Conservation (phyloP, 2,113 vertebrate genomes). For the Pseudois nayaur region DNA sequence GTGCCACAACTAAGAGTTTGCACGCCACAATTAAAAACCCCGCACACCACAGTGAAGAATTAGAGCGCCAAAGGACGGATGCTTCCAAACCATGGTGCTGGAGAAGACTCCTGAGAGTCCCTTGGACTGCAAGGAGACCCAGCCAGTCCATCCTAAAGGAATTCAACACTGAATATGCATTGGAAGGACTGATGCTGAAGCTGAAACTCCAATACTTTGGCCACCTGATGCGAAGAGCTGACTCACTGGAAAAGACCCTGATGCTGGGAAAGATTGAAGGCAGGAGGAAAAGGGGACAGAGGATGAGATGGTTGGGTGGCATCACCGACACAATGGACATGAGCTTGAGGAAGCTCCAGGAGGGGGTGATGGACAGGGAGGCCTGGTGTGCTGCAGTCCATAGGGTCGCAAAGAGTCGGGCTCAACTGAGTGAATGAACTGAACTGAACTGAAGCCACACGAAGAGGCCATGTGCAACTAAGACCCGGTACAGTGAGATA, state of each 20-base stretch:
- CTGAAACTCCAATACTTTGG: background rate
- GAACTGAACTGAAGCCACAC: background rate
- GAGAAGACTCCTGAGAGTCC: background rate
- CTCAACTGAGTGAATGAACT: background rate
- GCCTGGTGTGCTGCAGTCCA: background rate
- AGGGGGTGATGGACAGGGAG: background rate
- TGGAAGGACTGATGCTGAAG: background rate
- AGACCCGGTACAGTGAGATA: fast-evolving
- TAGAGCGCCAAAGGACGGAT: no score
- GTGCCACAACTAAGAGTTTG: no score
- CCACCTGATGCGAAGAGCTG: background rate
- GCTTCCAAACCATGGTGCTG: fast-evolving
- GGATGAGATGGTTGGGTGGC: background rate
- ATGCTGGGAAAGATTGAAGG: background rate
- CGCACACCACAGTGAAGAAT: no score
- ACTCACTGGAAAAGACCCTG: background rate
- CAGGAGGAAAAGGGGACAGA: background rate
- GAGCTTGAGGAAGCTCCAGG: background rate
- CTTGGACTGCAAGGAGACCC: background rate
- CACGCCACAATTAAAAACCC: no score
- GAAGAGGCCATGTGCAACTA: background rate
- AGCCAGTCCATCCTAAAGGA: background rate
- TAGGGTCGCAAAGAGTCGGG: background rate
- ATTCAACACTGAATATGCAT: background rate
- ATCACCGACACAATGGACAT: background rate